Evolutionary conservation across 2,113 vertebrate species (phyloP).

Genomic region (Marcusenius ussheri): DNA sequence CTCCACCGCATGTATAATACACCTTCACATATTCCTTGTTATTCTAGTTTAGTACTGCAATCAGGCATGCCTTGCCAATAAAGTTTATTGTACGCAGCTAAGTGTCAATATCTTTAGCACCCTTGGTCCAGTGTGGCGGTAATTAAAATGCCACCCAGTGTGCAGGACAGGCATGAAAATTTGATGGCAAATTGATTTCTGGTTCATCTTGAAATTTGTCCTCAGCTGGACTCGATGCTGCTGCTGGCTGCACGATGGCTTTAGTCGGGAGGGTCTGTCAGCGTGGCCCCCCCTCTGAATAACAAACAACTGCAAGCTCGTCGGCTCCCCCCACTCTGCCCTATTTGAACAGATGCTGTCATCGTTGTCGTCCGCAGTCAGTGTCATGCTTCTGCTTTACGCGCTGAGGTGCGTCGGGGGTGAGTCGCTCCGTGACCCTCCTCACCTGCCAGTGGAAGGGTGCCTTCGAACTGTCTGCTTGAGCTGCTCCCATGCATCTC

Average conservation of each 20-base stretch:
- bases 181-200: constrained; percentile 92
- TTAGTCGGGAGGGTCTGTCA: constrained; percentile 77
- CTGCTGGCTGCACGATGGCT: constrained; percentile 74
- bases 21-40: constrained; percentile 86
- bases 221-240: constrained; percentile 79
- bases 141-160: constrained; percentile 97
- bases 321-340: constrained; percentile 25
- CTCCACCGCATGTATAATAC: constrained; percentile 26
- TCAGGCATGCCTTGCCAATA: constrained; percentile 99
- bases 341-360: constrained; percentile 1
- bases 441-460: neutral
- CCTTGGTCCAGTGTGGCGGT: constrained; percentile 85
- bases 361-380: neutral
- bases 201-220: constrained; percentile 91
- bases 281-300: constrained; percentile 64
- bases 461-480: neutral
- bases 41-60: constrained; percentile 90
- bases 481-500: neutral
- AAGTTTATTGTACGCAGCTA: constrained; percentile 98
- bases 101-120: constrained; percentile 97
- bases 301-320: constrained; percentile 66
- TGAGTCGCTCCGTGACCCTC: neutral
- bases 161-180: constrained; percentile 82
- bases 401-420: neutral
- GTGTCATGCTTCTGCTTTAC: neutral